A percentile compares a stretch with the other conserved stretches of the same genome.
Evolutionary conservation across 2,113 vertebrate species (phyloP).

Genomic region (Notarius lentiginosus): DNA sequence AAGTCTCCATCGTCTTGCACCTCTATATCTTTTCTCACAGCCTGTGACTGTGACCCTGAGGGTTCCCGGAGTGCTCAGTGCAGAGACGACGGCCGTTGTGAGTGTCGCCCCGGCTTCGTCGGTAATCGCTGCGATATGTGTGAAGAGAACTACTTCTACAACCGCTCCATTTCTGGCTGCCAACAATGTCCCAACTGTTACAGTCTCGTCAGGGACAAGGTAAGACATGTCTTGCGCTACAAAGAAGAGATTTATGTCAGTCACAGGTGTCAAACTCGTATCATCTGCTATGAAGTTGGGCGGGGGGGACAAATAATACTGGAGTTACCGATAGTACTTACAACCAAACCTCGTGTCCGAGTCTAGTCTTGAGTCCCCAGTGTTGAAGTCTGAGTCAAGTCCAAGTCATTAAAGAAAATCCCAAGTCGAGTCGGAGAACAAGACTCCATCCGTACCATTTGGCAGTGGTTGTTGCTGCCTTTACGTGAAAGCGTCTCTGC

Average conservation of each 20-base stretch:
- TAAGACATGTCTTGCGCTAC: slow-evolving; percentile 49
- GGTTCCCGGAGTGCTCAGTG: slow-evolving; percentile 87
- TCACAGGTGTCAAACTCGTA: not conserved
- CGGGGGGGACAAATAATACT: not conserved
- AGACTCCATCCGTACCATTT: too few relatives aligned
- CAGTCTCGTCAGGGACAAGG: slow-evolving; percentile 92
- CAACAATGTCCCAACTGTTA: slow-evolving; percentile 96
- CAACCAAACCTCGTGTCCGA: too few relatives aligned
- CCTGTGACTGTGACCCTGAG: slow-evolving; percentile 92
- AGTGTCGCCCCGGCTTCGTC: slow-evolving; percentile 90
- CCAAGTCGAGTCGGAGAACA: too few relatives aligned
- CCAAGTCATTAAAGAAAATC: too few relatives aligned
- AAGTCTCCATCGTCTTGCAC: not conserved
- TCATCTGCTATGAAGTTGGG: not conserved
- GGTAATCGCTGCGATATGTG: slow-evolving; percentile 92
- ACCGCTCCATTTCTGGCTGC: slow-evolving; percentile 88
- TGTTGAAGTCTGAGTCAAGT: too few relatives aligned
- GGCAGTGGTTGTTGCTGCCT: too few relatives aligned
- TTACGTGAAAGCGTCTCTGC: too few relatives aligned
- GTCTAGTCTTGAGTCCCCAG: too few relatives aligned
- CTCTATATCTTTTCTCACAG: slow-evolving; percentile 62
- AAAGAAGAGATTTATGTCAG: not conserved
- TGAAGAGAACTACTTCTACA: slow-evolving; percentile 98
- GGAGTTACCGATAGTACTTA: not conserved
- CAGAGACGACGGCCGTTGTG: slow-evolving; percentile 81